Conservation (phyloP, 1,140 invertebrate species). For the Hylaeus volcanicus region DNA sequence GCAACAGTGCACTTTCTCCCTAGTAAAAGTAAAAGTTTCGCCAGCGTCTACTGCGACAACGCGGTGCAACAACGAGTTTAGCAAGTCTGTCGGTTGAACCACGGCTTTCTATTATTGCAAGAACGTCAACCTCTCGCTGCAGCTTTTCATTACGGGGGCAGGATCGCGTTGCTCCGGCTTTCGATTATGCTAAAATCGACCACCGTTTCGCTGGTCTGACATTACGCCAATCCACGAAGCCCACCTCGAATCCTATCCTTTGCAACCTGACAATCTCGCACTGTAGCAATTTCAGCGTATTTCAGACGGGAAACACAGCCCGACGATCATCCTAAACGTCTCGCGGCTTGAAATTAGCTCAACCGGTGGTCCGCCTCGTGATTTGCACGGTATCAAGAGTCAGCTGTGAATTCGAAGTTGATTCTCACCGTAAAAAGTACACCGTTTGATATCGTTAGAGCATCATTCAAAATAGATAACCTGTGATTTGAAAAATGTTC, state of each 20-base stretch:
- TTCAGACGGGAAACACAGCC: neutral
- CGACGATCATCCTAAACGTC: neutral
- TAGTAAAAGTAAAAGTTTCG: constrained; percentile 73
- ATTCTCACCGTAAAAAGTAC: no score
- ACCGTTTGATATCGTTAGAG: no score
- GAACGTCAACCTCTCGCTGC: constrained; percentile 32
- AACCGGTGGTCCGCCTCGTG: neutral
- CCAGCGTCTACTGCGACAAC: constrained; percentile 17
- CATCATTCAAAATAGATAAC: neutral
- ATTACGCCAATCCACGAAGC: neutral
- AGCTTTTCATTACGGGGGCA: constrained; percentile 17
- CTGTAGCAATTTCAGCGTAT: neutral
- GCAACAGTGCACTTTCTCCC: constrained; percentile 67
- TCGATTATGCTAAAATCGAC: constrained; percentile 17
- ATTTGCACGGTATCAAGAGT: neutral
- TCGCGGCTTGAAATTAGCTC: neutral
- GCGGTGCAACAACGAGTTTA: constrained; percentile 31
- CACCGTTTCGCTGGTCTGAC: neutral
- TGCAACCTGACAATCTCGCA: neutral
- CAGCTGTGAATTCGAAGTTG: neutral
- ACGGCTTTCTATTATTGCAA: constrained; percentile 54
- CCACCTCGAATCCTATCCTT: neutral
- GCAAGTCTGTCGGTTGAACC: neutral
- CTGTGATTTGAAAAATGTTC: no score
- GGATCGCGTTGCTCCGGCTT: neutral